These are phyloP conservation scores for Platycercus adscitus DNA, from an alignment of 2,113 vertebrate genomes.

Conservation along the genomic window DNA sequence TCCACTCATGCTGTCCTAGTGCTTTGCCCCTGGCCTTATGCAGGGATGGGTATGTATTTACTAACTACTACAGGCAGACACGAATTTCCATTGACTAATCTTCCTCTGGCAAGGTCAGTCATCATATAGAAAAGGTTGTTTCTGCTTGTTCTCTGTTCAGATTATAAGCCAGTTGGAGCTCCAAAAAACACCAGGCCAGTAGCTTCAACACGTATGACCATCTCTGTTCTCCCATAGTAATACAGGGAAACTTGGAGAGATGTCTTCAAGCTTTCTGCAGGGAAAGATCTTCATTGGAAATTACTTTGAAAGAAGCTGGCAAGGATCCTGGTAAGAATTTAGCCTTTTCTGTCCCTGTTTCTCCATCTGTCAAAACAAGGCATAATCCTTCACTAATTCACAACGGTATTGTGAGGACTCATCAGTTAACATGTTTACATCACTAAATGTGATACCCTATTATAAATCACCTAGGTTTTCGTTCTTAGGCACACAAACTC, in stretches of 20 bases:
- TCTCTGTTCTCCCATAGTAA: background rate
- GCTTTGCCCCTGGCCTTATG: background rate
- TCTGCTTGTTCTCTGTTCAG: background rate
- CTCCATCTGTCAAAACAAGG: conserved; percentile 39
- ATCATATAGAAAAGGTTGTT: background rate
- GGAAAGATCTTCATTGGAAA: conserved; percentile 26
- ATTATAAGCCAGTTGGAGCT: background rate
- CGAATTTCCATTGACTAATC: conserved; percentile 37
- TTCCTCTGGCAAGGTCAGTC: conserved; percentile 22
- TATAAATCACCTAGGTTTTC: background rate
- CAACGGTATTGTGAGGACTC: background rate
- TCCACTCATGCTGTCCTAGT: background rate
- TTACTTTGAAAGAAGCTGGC: conserved; percentile 44
- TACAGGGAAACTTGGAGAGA: background rate
- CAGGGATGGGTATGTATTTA: background rate
- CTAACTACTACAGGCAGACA: conserved; percentile 3
- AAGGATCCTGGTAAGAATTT: conserved; percentile 30
- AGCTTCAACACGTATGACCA: background rate
- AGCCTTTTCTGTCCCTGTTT: conserved; percentile 10
- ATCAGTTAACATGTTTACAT: background rate
- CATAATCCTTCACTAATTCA: conserved; percentile 13
- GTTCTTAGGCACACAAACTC: background rate
- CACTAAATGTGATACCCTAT: background rate
- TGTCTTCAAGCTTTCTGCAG: conserved; percentile 1
- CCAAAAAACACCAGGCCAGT: background rate